Conservation (phyloP, 2,888 invertebrate genomes). For the Caenorhabditis wallacei region DNA sequence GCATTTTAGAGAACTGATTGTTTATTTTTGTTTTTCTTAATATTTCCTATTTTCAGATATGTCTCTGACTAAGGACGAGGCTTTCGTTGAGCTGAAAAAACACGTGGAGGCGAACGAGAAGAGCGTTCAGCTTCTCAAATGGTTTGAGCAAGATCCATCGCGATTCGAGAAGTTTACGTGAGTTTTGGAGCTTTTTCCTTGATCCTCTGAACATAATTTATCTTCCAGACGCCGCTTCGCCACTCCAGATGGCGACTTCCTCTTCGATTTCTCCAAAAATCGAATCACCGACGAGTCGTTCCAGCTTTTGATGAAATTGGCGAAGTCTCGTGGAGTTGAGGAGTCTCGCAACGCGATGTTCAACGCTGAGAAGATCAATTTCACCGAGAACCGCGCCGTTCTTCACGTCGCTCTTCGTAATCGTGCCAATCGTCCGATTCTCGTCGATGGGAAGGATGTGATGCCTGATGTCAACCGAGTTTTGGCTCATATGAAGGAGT, state of each 20-base stretch:
- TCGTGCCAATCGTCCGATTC: constrained; percentile 89
- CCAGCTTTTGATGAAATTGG: constrained; percentile 87
- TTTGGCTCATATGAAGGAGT: constrained; percentile 94
- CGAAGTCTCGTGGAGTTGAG: constrained; percentile 89
- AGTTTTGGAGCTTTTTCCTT: constrained; percentile 58
- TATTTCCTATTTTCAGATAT: constrained; percentile 34
- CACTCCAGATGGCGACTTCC: constrained; percentile 93
- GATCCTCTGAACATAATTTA: neutral
- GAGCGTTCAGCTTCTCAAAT: constrained; percentile 89
- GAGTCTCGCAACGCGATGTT: constrained; percentile 94
- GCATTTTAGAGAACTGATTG: neutral
- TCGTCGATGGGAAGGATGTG: constrained; percentile 92
- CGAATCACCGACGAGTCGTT: constrained; percentile 90
- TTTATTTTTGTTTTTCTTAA: neutral
- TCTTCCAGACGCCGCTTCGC: constrained; percentile 87
- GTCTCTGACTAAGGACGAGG: constrained; percentile 78
- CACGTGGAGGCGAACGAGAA: constrained; percentile 88
- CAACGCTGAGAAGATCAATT: constrained; percentile 94
- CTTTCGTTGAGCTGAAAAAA: constrained; percentile 89
- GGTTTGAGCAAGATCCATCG: constrained; percentile 90
- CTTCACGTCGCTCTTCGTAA: constrained; percentile 96
- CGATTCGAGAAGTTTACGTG: constrained; percentile 95
- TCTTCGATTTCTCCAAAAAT: constrained; percentile 98
- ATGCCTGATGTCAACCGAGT: constrained; percentile 95
- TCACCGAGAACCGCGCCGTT: constrained; percentile 96